Evolutionary conservation across 2,888 invertebrate species (phyloP).

Genomic region (Ormyrus rosae): DNA sequence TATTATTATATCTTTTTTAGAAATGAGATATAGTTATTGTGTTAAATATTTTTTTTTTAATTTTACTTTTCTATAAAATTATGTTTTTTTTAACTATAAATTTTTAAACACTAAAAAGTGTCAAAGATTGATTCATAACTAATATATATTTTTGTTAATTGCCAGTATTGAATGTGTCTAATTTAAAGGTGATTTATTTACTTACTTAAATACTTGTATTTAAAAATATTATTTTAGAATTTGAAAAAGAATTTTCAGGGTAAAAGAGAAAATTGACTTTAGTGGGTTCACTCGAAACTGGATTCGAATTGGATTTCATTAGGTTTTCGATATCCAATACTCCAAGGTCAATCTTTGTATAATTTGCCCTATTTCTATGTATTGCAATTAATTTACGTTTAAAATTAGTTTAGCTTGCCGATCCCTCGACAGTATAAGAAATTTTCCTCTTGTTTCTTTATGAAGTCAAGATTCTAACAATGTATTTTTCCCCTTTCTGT

Average conservation of each 20-base stretch:
- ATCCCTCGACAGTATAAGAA: constrained; percentile 44
- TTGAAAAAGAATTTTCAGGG: neutral
- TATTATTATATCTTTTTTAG: too few species aligned
- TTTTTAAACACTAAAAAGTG: constrained; percentile 12
- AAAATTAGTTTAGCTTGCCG: constrained; percentile 40
- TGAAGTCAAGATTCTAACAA: constrained; percentile 69
- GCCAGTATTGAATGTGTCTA: neutral
- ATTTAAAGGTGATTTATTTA: neutral
- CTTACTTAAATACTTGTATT: constrained; percentile 30
- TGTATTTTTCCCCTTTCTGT: constrained; percentile 76
- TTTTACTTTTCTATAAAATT: neutral
- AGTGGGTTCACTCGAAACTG: neutral
- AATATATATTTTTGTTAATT: neutral
- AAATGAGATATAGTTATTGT: too few species aligned
- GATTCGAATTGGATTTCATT: too few species aligned
- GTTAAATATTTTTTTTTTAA: neutral
- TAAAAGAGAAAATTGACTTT: constrained; percentile 1
- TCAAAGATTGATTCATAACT: neutral
- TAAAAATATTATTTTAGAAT: constrained; percentile 7
- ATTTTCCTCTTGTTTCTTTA: constrained; percentile 19
- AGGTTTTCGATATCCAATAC: too few species aligned
- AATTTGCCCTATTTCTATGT: neutral
- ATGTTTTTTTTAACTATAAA: neutral
- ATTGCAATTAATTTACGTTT: neutral
- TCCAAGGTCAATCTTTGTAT: neutral